phyloP scores from a whole-genome alignment of 1,140 invertebrate genomes.

The Drosophila bifasciata region DNA sequence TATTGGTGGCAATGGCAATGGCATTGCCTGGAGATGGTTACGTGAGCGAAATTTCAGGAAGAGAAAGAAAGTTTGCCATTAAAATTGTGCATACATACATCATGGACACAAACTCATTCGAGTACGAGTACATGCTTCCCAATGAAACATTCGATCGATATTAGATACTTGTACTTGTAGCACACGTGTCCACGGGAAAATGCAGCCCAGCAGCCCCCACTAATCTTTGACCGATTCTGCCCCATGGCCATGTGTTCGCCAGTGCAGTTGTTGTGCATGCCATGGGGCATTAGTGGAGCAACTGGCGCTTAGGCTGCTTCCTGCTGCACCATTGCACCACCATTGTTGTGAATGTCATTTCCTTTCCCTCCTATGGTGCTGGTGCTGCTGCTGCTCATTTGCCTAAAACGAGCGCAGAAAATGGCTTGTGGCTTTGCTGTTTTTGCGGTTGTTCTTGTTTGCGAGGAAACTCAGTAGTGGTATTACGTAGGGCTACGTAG shows the following conservation, averaged over 20 bases:
- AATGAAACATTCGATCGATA: conserved; percentile 36
- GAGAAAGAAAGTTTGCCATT: conserved; percentile 43
- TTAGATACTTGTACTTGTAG: conserved; percentile 20
- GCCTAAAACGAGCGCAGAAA: conserved; percentile 53
- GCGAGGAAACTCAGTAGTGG: not conserved
- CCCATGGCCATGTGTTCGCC: conserved; percentile 12
- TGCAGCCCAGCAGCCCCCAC: no score
- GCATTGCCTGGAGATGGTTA: conserved; percentile 44
- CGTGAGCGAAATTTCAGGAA: conserved; percentile 38
- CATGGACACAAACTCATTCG: conserved; percentile 28
- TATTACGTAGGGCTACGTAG: not conserved
- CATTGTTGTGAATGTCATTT: conserved; percentile 53
- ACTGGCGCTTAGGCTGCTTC: conserved; percentile 60
- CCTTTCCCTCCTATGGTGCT: conserved; percentile 16
- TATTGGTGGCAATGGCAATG: conserved; percentile 4
- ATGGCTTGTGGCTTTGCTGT: conserved; percentile 56
- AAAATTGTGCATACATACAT: conserved; percentile 31
- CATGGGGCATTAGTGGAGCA: conserved; percentile 74
- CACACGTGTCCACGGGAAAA: no score
- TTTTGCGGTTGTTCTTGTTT: conserved; percentile 66
- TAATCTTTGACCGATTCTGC: conserved; percentile 46
- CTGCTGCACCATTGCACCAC: conserved; percentile 53
- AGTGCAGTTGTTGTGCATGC: conserved; percentile 44
- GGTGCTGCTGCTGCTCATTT: no score
- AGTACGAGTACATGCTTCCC: conserved; percentile 11